Evolutionary conservation across 2,888 invertebrate genomes (phyloP).

Genomic region (Flexamia atlantica): DNA sequence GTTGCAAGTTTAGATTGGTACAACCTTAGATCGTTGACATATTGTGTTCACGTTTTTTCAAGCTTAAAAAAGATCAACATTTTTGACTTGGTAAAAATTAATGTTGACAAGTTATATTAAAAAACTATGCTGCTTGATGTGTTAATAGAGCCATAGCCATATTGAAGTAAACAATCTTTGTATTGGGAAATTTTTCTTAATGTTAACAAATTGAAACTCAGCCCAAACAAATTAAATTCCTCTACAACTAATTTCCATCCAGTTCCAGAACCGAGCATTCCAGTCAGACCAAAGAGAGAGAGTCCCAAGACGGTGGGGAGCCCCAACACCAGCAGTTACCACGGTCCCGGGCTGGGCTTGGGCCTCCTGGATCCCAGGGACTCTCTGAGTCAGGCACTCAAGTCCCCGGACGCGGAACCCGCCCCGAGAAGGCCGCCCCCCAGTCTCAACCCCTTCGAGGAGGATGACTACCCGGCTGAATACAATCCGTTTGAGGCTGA

Average conservation of each 20-base stretch:
- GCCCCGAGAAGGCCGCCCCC: slow-evolving; percentile 25
- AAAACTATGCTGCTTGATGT: too few species aligned
- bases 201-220: too few species aligned
- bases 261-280: slow-evolving; percentile 27
- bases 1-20: too few species aligned
- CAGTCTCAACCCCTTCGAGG: slow-evolving; percentile 68
- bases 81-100: too few species aligned
- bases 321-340: not conserved
- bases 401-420: slow-evolving; percentile 35
- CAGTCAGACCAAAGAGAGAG: slow-evolving; percentile 24
- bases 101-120: too few species aligned
- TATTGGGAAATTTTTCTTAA: too few species aligned
- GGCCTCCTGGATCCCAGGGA: not conserved
- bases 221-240: not conserved
- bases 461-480: slow-evolving; percentile 61
- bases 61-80: too few species aligned
- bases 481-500: slow-evolving; percentile 68
- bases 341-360: not conserved
- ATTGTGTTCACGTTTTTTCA: too few species aligned
- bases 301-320: slow-evolving; percentile 18
- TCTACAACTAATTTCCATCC: not conserved
- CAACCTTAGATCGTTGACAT: too few species aligned
- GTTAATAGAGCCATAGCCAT: too few species aligned
- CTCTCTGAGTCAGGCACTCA: slow-evolving; percentile 33
- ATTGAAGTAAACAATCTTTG: too few species aligned